Conservation (phyloP, 2,888 invertebrate species). For the Siphlonurus alternatus region DNA sequence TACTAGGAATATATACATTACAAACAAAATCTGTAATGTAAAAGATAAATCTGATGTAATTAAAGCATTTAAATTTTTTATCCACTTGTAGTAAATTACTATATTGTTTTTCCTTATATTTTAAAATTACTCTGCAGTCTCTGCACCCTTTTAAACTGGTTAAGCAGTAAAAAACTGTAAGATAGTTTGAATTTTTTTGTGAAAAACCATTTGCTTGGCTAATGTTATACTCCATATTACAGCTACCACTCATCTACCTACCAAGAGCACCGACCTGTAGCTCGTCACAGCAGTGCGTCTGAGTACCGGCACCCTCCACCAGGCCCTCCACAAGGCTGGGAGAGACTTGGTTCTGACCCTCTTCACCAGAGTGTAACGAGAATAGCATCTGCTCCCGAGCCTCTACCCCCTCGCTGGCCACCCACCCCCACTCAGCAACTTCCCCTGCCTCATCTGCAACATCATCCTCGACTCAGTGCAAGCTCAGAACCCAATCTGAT, state of each 20-base stretch:
- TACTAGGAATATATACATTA: no score
- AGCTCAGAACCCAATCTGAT: slow-evolving; percentile 13
- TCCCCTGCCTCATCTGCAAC: slow-evolving; percentile 7
- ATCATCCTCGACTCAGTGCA: slow-evolving; percentile 6
- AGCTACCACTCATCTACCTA: background rate
- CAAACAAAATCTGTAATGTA: no score
- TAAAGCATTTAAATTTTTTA: no score
- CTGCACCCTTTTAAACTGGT: no score
- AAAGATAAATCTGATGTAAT: background rate
- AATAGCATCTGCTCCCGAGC: slow-evolving; percentile 52
- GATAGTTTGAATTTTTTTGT: no score
- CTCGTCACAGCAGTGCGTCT: slow-evolving; percentile 10
- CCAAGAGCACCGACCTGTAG: slow-evolving; percentile 11
- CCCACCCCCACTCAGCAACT: slow-evolving; percentile 23
- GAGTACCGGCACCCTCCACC: background rate
- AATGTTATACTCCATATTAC: no score
- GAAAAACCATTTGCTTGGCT: no score
- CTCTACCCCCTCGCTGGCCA: slow-evolving; percentile 14
- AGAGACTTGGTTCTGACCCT: background rate
- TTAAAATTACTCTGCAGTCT: background rate
- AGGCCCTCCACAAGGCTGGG: background rate
- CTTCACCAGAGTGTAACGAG: slow-evolving; percentile 44
- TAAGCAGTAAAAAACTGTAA: no score
- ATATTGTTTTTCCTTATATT: background rate
- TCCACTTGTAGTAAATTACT: background rate